phyloP scores from a whole-genome alignment of 2,888 invertebrate genomes.

The Vannuccia rotundouncinata region DNA sequence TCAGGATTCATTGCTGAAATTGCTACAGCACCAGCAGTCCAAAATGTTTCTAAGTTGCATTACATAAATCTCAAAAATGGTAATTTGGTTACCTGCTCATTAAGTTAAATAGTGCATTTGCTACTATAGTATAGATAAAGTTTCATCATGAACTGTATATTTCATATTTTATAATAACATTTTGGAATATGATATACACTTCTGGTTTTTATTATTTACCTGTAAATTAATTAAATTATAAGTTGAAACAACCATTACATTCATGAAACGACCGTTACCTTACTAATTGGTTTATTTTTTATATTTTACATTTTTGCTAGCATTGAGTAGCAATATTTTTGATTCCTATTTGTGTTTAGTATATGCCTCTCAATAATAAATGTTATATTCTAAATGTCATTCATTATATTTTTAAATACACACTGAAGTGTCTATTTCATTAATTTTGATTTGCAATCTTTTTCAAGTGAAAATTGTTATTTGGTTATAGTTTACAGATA shows the following conservation, averaged over 20 bases:
- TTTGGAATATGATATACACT: not conserved
- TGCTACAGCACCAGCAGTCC: not conserved
- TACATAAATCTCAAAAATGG: slow-evolving; percentile 15
- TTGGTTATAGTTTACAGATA: not conserved
- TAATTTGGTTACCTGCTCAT: slow-evolving; percentile 1
- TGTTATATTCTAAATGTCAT: not conserved
- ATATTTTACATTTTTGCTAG: not conserved
- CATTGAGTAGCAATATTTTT: not conserved
- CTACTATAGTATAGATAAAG: not conserved
- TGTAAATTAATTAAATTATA: slow-evolving; percentile 12
- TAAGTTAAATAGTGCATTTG: not conserved
- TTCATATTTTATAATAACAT: no score
- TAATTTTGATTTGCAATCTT: no score
- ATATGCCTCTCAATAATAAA: slow-evolving; percentile 6
- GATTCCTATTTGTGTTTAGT: not conserved
- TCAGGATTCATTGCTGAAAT: slow-evolving; percentile 16
- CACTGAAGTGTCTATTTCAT: not conserved
- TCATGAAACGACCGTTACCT: slow-evolving; percentile 10
- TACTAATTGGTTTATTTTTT: slow-evolving; percentile 9
- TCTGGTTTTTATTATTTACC: slow-evolving; percentile 9
- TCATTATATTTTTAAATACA: not conserved
- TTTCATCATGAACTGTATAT: not conserved
- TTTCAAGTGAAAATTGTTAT: no score
- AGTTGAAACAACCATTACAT: slow-evolving; percentile 17
- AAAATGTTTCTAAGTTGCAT: slow-evolving; percentile 7